Evolutionary conservation across 1,140 invertebrate species (phyloP).

Genomic region (Musca vetustissima): DNA sequence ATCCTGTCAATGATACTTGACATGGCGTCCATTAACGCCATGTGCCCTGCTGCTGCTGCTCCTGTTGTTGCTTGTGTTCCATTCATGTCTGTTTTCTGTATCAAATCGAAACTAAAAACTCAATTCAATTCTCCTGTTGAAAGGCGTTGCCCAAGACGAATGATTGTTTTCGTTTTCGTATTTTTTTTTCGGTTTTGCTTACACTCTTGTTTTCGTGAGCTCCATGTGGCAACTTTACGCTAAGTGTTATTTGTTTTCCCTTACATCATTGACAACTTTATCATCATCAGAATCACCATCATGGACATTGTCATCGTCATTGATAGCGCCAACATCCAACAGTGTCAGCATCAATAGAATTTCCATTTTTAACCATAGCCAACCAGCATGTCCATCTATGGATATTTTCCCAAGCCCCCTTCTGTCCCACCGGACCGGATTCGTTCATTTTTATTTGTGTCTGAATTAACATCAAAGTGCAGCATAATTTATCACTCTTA

Average conservation of each 20-base stretch:
- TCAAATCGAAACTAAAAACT: constrained; percentile 1
- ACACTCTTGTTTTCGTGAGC: neutral
- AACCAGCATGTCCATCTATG: no score
- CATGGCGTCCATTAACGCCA: constrained; percentile 21
- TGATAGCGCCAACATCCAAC: no score
- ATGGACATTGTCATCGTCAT: no score
- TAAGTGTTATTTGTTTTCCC: neutral
- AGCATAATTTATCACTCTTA: constrained; percentile 18
- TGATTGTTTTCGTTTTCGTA: constrained; percentile 17
- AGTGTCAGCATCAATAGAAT: neutral
- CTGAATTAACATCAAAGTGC: constrained; percentile 4
- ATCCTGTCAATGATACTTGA: constrained; percentile 22
- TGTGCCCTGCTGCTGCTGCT: neutral
- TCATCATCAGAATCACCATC: neutral
- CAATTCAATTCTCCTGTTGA: constrained; percentile 1
- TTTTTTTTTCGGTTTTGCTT: neutral
- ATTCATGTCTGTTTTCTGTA: neutral
- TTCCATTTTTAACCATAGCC: constrained; percentile 11
- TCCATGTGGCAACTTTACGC: neutral
- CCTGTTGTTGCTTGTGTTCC: neutral
- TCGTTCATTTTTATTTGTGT: no score
- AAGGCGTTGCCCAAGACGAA: constrained; percentile 23
- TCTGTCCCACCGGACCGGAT: no score
- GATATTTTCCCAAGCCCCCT: no score
- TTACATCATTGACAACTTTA: neutral